Base-by-base conservation (phyloP, 1,140 invertebrate genomes). In the Pinna nobilis region DNA sequence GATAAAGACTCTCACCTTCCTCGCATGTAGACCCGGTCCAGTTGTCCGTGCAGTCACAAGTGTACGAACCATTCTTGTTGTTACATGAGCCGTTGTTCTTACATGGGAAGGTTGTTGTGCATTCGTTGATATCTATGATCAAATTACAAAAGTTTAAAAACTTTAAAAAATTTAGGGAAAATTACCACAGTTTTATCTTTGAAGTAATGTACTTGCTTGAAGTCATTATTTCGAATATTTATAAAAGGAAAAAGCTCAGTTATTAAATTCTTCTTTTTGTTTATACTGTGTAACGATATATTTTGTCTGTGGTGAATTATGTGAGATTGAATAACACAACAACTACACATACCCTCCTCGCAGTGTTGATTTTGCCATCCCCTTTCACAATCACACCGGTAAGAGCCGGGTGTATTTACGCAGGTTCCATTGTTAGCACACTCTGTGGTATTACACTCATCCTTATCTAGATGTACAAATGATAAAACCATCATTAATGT, bases 381-480 rank as follows among this genome's bases (percentile, higher is more conserved):
- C 0, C 55, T 20, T 6, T 18, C 49, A 80, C 94, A 95, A 30
- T 92, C 91, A 79, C 95, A 96, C 39, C 91, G 94, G 82, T 94
- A 97, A 6, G 95, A 96, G 0, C 95, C 95, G 82, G 95, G 94
- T 0, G 95, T 97, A 83, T 98, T 97, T 2, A 94, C 94, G 86
- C 96, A 98, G 28, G 93, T 93, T 9, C 78, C 76, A 1, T 76
- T 76, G 71, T 83, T 76, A 9, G 49, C 11, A 72, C 82, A 83
- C 23, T 74, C 68, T 4, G 11, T 78, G 13, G 7, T 20, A 20
- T 20, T 13, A 66, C 78, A 79, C 55, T 79, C 78, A 61, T 79
- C 51, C 2, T 69, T 37, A 67, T 79, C 78, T 78, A 33, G 7
- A 69, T 47, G 33, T 39, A 39, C 37, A 25, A 47, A 64, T 32